Conservation (phyloP, 2,113 vertebrate species). For the Mormyrus lacerda region DNA sequence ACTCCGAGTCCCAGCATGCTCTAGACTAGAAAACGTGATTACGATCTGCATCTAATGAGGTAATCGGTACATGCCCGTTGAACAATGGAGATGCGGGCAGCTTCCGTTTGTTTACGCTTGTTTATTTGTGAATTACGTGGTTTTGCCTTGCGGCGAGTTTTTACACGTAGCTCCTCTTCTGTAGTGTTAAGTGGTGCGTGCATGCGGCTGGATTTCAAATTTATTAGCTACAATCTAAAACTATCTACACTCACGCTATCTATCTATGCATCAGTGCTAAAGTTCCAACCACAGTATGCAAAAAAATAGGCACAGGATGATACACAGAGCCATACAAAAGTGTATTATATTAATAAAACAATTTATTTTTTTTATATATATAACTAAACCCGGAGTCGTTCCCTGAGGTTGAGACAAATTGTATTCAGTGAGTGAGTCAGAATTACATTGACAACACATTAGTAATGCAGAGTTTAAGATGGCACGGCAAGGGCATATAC, state of each 20-base stretch:
- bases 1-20: neutral
- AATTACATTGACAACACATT: neutral
- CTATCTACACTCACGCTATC: neutral
- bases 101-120: neutral
- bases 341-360: neutral
- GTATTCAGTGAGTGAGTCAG: neutral
- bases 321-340: neutral
- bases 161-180: conserved; percentile 13
- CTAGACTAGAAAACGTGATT: neutral
- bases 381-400: neutral
- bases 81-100: neutral
- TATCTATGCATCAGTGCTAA: neutral
- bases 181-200: neutral
- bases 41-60: neutral
- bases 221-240: neutral
- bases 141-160: conserved; percentile 18
- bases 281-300: neutral
- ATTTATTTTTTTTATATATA: neutral
- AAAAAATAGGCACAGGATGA: neutral
- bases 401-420: neutral
- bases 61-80: neutral
- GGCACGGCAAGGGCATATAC: neutral
- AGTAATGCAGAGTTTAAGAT: neutral
- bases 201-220: neutral
- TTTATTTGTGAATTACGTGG: conserved; percentile 20